phyloP scores from a whole-genome alignment of 2,888 invertebrate species.

The Pinctada fucata region DNA sequence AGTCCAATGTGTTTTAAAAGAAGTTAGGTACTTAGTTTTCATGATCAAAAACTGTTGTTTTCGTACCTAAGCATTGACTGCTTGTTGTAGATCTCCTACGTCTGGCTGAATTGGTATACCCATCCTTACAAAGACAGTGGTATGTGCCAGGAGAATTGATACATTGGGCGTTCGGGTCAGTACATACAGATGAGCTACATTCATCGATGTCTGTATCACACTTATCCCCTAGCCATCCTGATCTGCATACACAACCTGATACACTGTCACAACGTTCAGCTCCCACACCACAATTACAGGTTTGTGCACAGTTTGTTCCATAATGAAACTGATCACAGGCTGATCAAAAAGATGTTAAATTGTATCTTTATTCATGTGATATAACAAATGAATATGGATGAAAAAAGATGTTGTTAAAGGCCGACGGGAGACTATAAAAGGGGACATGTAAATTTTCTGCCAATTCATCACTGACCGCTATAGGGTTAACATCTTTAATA shows the following conservation, averaged over 20 bases:
- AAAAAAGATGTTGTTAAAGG: too few relatives aligned
- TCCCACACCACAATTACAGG: conserved; percentile 45
- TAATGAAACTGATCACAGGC: conserved; percentile 39
- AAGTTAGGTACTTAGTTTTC: too few relatives aligned
- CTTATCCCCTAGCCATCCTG: conserved; percentile 48
- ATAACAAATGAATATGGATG: too few relatives aligned
- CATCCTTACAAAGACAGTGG: conserved; percentile 33
- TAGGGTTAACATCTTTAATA: too few relatives aligned
- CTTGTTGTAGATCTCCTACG: too few relatives aligned
- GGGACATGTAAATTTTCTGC: too few relatives aligned
- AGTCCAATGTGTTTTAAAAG: too few relatives aligned
- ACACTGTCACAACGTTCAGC: conserved; percentile 42
- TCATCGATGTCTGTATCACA: conserved; percentile 52
- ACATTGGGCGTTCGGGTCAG: conserved; percentile 20
- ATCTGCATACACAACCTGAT: conserved; percentile 47
- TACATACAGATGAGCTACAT: conserved; percentile 33
- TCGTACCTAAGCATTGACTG: too few relatives aligned
- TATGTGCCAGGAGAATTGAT: conserved; percentile 39
- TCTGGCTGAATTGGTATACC: conserved; percentile 13
- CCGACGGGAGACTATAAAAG: too few relatives aligned
- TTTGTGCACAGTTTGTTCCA: conserved; percentile 41
- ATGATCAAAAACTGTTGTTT: too few relatives aligned
- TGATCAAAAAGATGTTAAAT: conserved; percentile 6
- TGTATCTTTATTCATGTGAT: too few relatives aligned
- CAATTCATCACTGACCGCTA: too few relatives aligned